Evolutionary conservation across 2,113 vertebrate genomes (phyloP), one percentile per base, ranked within the genome.

Genomic region (Romanogobio albipinnatus): DNA sequence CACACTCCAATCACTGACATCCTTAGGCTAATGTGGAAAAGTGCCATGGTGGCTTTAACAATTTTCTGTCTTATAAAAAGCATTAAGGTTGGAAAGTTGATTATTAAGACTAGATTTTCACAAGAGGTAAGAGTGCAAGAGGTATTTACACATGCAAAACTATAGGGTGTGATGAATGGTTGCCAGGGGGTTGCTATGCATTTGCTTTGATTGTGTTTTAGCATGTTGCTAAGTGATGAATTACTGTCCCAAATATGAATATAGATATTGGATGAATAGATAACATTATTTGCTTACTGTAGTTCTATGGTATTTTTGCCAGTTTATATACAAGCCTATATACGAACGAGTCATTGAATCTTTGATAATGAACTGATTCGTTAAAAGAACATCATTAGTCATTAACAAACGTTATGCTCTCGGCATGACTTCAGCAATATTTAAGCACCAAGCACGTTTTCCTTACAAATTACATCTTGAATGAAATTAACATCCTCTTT

Each of bases 1-100:
- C 71, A 74, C 71, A 74, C 71, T 74, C 70, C 71, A 49, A 26
- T 74, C 71, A n/a, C 71, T 74, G 71, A 74, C 71, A 74, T 74
- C 43, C 43, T 74, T 74, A 45, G 71, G 71, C 71, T 49, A 74
- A 74, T 74, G 71, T 47, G 71, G 43, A 49, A 47, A 47, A 26
- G 71, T 74, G 71, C 43, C n/a, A 8, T 49, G 43, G 70, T 49
- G 70, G 70, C 26, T 74, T 49, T 49, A 74, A 74, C 71, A 24
- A 26, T 47, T 26, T 74, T 74, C 71, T 74, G 11, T 74, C 71
- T 74, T 49, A 47, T 74, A 49, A 74, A n/a, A 74, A 74, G 43
- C n/a, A 74, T 74, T 74, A 74, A 9, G 22, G 43, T 49, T 74
- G 71, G 22, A 15, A 74, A 74, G 71, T 49, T 26, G 43, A 49